Conservation (phyloP, 2,113 vertebrate species). For the Peucedramus taeniatus region DNA sequence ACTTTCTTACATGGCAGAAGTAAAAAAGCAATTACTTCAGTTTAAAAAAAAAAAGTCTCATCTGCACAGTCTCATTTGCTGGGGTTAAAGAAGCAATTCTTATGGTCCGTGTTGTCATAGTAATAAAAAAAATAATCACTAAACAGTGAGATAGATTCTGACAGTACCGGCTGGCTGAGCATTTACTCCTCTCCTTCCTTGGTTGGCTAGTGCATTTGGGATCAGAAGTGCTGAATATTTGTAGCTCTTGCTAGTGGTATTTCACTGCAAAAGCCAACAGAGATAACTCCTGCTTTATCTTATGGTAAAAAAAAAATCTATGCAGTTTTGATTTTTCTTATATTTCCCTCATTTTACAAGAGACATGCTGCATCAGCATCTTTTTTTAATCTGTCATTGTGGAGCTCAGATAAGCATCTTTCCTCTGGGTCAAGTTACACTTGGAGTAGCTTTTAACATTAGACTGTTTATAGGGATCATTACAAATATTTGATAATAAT, state of each 20-base stretch:
- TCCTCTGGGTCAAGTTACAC: slow-evolving; percentile 64
- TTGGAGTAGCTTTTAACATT: slow-evolving; percentile 64
- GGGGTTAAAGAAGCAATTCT: background rate
- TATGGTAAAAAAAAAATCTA: background rate
- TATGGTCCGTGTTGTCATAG: slow-evolving; percentile 53
- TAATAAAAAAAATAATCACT: slow-evolving; percentile 50
- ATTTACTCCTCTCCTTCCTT: background rate
- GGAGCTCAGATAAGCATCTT: slow-evolving; percentile 58
- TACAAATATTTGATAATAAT: slow-evolving; percentile 72
- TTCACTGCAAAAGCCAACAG: background rate
- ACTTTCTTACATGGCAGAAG: background rate
- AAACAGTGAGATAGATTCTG: slow-evolving; percentile 27
- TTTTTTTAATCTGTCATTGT: slow-evolving; percentile 42
- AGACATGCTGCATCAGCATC: background rate
- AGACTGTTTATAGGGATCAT: slow-evolving; percentile 59
- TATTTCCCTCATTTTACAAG: background rate
- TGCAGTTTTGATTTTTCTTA: background rate
- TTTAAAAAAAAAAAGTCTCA: background rate
- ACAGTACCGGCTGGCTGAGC: background rate
- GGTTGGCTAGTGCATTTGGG: background rate
- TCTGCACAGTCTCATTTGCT: background rate
- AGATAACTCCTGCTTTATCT: background rate
- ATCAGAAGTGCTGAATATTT: background rate
- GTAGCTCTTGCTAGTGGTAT: background rate
- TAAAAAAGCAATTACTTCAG: background rate